Evolutionary conservation across 2,888 invertebrate genomes (phyloP).

Genomic region (Volucella bombylans): DNA sequence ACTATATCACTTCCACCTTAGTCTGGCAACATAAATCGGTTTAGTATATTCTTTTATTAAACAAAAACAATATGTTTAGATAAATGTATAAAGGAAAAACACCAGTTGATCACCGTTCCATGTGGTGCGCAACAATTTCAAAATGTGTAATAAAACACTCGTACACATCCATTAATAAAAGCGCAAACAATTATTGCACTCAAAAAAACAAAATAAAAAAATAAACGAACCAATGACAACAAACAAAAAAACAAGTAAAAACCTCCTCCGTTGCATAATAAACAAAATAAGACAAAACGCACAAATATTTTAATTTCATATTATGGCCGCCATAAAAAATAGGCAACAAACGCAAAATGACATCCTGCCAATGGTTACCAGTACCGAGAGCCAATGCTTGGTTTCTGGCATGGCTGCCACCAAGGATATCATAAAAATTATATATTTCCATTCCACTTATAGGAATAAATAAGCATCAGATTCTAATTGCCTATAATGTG

Average conservation of each 20-base stretch:
- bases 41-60: too few relatives aligned
- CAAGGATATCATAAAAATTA: slow-evolving; percentile 48
- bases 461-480: slow-evolving; percentile 53
- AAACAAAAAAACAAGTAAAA: too few relatives aligned
- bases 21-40: too few relatives aligned
- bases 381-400: too few relatives aligned
- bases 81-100: too few relatives aligned
- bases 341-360: slow-evolving; percentile 50
- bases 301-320: slow-evolving; percentile 50
- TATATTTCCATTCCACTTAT: slow-evolving; percentile 41
- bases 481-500: slow-evolving; percentile 63
- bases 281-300: slow-evolving; percentile 16
- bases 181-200: too few relatives aligned
- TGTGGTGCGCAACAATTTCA: too few relatives aligned
- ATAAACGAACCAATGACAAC: neutral
- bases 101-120: too few relatives aligned
- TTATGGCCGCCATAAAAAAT: slow-evolving; percentile 47
- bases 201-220: too few relatives aligned
- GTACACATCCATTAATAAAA: slow-evolving; percentile 25
- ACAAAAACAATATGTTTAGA: too few relatives aligned
- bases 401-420: slow-evolving; percentile 15
- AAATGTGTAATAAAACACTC: slow-evolving; percentile 24
- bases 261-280: neutral
- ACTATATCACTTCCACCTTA: too few relatives aligned
- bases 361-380: slow-evolving; percentile 23